A percentile compares a stretch with the other conserved stretches of the same genome.
These are phyloP conservation scores for Chalcosyrphus nemorum DNA, from an alignment of 2,888 invertebrate species.

Conservation along the genomic window DNA sequence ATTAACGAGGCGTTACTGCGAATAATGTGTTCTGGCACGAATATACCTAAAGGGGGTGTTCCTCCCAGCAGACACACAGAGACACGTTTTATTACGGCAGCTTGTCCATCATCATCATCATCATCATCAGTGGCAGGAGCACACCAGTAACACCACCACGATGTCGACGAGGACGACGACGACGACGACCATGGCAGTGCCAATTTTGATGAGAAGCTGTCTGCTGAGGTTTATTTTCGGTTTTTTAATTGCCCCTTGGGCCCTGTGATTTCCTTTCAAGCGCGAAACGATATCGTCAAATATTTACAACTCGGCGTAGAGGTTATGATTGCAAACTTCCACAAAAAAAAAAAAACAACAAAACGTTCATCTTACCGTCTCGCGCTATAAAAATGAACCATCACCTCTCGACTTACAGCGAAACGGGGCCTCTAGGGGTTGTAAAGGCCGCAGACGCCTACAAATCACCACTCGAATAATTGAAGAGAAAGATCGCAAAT, in stretches of 20 bases:
- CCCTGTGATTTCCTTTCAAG: constrained; percentile 51
- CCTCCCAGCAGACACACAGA: constrained; percentile 57
- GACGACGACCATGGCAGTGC: constrained; percentile 38
- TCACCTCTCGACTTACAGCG: constrained; percentile 18
- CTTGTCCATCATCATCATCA: constrained; percentile 62
- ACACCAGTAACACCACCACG: constrained; percentile 19
- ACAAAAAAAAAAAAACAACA: not conserved
- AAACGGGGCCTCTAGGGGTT: constrained; percentile 44
- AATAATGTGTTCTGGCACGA: constrained; percentile 72
- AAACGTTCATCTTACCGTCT: constrained; percentile 21
- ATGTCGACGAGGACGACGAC: constrained; percentile 37
- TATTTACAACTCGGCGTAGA: constrained; percentile 64
- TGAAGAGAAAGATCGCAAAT: constrained; percentile 49
- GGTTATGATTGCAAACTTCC: constrained; percentile 35
- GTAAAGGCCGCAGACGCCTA: constrained; percentile 54
- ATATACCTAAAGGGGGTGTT: constrained; percentile 67
- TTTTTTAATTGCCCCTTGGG: constrained; percentile 68
- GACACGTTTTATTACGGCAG: constrained; percentile 66
- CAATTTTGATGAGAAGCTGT: constrained; percentile 68
- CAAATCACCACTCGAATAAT: constrained; percentile 71
- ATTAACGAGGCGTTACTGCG: constrained; percentile 72
- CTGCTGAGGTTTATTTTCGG: constrained; percentile 63
- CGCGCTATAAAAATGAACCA: constrained; percentile 49
- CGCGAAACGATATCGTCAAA: constrained; percentile 70
- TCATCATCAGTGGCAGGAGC: constrained; percentile 22